Evolutionary conservation across 2,797 vertebrate species (phyloP).

Genomic region (Clamator glandarius): DNA sequence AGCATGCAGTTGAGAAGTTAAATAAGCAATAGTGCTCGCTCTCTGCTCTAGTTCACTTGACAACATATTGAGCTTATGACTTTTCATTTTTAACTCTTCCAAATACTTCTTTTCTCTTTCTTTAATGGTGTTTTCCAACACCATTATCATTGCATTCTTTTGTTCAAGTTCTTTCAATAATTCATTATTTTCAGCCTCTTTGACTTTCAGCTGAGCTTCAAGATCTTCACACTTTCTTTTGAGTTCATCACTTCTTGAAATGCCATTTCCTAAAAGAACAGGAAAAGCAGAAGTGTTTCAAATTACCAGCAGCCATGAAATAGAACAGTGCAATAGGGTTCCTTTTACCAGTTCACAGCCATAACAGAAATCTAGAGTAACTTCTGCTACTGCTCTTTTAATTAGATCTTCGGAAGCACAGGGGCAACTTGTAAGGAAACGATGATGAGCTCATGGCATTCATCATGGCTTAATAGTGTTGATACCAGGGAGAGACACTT

Average conservation of each 20-base stretch:
- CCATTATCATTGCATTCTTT: conserved; percentile 92
- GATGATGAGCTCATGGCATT: not conserved
- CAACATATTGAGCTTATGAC: conserved; percentile 92
- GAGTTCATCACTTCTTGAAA: conserved; percentile 86
- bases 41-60: conserved; percentile 96
- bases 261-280: conserved; percentile 79
- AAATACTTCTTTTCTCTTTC: conserved; percentile 96
- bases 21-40: conserved; percentile 93
- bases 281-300: not conserved
- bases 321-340: not conserved
- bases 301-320: not conserved
- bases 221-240: conserved; percentile 90
- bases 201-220: conserved; percentile 89
- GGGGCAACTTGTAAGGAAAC: not conserved
- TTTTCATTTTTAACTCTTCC: conserved; percentile 97
- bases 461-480: not conserved
- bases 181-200: conserved; percentile 90
- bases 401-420: not conserved
- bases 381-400: not conserved
- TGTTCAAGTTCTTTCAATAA: conserved; percentile 91
- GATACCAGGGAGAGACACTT: not conserved
- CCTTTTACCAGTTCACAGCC: not conserved
- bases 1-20: conserved; percentile 94
- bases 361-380: not conserved
- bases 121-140: conserved; percentile 93